These are phyloP conservation scores for Diarsia mendica DNA, from an alignment of 2,888 invertebrate genomes.

Conservation along the genomic window DNA sequence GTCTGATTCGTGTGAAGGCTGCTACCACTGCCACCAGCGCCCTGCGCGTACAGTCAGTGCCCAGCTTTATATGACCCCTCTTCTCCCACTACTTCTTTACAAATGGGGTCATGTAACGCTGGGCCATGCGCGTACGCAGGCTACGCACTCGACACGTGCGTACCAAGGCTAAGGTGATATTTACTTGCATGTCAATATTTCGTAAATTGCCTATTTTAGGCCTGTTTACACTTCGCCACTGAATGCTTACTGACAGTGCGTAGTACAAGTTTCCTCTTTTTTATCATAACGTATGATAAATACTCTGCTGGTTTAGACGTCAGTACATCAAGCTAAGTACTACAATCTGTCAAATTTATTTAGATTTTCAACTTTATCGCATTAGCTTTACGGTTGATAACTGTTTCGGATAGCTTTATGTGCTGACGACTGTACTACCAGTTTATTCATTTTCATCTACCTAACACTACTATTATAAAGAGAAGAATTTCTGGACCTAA, in stretches of 20 bases:
- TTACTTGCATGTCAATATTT: constrained; percentile 59
- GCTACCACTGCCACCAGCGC: constrained; percentile 24
- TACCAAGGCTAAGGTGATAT: constrained; percentile 63
- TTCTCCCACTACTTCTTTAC: too few species aligned
- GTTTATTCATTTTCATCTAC: not conserved
- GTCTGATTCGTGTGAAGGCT: constrained; percentile 58
- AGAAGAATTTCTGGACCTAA: not conserved
- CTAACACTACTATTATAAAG: not conserved
- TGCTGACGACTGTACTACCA: too few species aligned
- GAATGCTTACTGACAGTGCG: constrained; percentile 7
- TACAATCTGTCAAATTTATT: too few species aligned
- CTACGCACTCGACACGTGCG: constrained; percentile 50
- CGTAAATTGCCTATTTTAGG: constrained; percentile 52
- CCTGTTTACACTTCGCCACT: constrained; percentile 33
- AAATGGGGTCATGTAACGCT: too few species aligned
- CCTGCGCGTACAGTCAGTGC: constrained; percentile 19
- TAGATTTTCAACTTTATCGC: too few species aligned
- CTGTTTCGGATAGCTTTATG: too few species aligned
- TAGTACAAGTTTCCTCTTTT: constrained; percentile 19
- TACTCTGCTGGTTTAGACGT: too few species aligned
- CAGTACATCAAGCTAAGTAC: too few species aligned
- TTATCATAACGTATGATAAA: not conserved
- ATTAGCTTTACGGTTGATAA: too few species aligned
- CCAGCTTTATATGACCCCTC: too few species aligned
- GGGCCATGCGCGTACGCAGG: constrained; percentile 27